Evolutionary conservation across 1,140 invertebrate species (phyloP), one percentile per base, ranked within the genome.

Genomic region (Melitaea cinxia): DNA sequence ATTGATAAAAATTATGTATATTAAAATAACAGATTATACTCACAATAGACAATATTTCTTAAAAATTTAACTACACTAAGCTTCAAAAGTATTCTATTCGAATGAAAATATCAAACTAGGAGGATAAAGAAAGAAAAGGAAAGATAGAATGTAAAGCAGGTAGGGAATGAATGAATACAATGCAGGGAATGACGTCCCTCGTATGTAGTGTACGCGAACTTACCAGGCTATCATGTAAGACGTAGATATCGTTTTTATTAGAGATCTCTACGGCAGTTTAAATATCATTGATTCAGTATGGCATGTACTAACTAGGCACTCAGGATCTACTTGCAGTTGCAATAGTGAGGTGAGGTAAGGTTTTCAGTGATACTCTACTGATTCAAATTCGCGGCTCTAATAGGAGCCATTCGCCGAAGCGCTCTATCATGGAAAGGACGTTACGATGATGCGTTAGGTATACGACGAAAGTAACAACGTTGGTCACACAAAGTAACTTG

Each of bases 161-260:
- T 64, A 68, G 42, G 57, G 60, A 66, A 61, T 67, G 63, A 70
- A 78, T 50, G 59, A 53, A 53, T 53, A 72, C 26, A 62, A 59
- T 62, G 55, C 64, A 58, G 71, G 54, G 73, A 75, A 76, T 65
- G 73, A 70, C 77, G 73, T 78, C 79, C 80, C 73, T 82, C 72
- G 77, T 78, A 82, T 77, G 76, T 70, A 54, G 66, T 52, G 55
- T 68, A 80, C 78, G 74, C 77, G 63, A 56, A 69, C 57, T 24
- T 73, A 87, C 79, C 55, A 84, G 82, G 82, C 21, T 15, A 70
- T 23, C 70, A 84, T 77, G 75, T 63, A 23, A 6, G 28, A 26
- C n/a, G 23, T 42, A 23, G 33, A 58, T 12, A 28, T 28, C 47
- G 23, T 45, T 45, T 23, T 47, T 21, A 47, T 6, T 14, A 54